Conservation (phyloP, 2,888 invertebrate genomes). For the Cybosia mesomella region DNA sequence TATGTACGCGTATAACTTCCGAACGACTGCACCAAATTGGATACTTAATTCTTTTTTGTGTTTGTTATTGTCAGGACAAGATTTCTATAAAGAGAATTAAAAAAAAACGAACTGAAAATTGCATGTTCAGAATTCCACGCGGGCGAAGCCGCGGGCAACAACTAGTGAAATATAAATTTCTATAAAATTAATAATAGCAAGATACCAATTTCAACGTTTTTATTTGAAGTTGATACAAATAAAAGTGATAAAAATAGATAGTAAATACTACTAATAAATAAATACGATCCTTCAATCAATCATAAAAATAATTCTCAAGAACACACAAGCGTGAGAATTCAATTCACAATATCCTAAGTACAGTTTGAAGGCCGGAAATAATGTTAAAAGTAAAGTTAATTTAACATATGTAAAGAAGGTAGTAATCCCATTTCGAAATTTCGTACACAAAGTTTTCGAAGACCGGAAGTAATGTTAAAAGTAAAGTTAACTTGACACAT, state of each 20-base stretch:
- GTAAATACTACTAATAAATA: too few relatives aligned
- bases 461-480: slow-evolving; percentile 45
- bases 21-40: too few relatives aligned
- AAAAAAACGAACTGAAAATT: too few relatives aligned
- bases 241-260: not conserved
- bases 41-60: too few relatives aligned
- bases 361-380: slow-evolving; percentile 39
- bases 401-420: slow-evolving; percentile 37
- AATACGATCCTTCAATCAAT: not conserved
- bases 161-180: not conserved
- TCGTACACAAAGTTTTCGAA: slow-evolving; percentile 42
- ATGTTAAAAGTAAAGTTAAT: slow-evolving; percentile 49
- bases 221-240: not conserved
- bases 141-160: too few relatives aligned
- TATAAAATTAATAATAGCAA: not conserved
- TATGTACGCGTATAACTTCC: too few relatives aligned
- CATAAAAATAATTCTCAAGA: not conserved
- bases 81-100: too few relatives aligned
- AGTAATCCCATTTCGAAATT: slow-evolving; percentile 45
- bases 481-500: slow-evolving; percentile 45
- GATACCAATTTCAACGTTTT: not conserved
- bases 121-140: too few relatives aligned
- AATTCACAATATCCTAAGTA: slow-evolving; percentile 40
- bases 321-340: slow-evolving; percentile 19
- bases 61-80: too few relatives aligned